Evolutionary conservation across 2,113 vertebrate genomes (phyloP).

Genomic region (Aphelocoma coerulescens): DNA sequence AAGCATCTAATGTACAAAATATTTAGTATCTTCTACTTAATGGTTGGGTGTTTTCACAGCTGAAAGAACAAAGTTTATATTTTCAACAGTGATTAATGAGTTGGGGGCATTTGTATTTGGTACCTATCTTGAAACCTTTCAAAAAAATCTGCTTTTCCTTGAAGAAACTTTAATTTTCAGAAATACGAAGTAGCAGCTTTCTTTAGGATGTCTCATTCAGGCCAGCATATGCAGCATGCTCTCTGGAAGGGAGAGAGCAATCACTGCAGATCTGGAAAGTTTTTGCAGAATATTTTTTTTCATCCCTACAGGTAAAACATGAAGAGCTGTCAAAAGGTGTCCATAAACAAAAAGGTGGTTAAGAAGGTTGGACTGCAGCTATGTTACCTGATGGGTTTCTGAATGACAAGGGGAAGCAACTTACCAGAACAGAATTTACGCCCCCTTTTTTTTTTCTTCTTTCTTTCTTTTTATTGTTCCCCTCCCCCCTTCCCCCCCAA

Average conservation of each 20-base stretch:
- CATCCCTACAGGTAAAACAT: slow-evolving; percentile 40
- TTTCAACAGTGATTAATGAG: background rate
- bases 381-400: background rate
- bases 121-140: background rate
- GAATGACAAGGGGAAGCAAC: background rate
- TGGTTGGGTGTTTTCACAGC: background rate
- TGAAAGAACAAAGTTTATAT: background rate
- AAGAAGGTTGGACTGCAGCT: slow-evolving; percentile 1
- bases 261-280: background rate
- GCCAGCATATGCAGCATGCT: too few species aligned
- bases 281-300: background rate
- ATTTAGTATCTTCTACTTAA: background rate
- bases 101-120: background rate
- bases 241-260: background rate
- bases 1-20: background rate
- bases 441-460: background rate
- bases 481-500: fast-evolving
- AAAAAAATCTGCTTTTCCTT: background rate
- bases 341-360: background rate
- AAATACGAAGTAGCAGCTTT: background rate
- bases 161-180: background rate
- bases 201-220: background rate
- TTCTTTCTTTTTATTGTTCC: background rate
- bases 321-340: slow-evolving; percentile 15
- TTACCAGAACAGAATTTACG: background rate